Conservation (phyloP, 2,888 invertebrate species). For the Tetranychus piercei region DNA sequence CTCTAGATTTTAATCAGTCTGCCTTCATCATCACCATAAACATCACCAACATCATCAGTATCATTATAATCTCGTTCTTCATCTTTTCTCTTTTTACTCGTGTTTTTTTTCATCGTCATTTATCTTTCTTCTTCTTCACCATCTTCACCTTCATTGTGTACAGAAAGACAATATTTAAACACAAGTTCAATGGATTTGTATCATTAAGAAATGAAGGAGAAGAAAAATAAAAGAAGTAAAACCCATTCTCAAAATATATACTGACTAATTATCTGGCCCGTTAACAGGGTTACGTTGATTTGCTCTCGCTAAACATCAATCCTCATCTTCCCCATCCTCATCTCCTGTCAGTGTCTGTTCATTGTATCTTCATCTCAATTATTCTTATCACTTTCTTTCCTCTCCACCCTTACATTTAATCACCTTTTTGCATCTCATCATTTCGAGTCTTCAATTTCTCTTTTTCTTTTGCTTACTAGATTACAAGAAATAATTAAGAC, state of each 20-base stretch:
- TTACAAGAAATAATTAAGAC: too few relatives aligned
- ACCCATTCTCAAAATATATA: background rate
- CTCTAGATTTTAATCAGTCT: background rate
- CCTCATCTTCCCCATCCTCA: background rate
- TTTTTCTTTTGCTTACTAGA: too few relatives aligned
- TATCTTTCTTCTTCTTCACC: background rate
- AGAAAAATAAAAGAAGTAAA: background rate
- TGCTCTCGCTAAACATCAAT: background rate
- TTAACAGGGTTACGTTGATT: constrained; percentile 1
- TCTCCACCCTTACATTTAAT: background rate
- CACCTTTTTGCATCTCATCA: background rate
- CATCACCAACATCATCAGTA: background rate
- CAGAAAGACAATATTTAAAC: background rate
- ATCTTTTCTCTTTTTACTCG: too few relatives aligned
- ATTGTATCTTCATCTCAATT: background rate
- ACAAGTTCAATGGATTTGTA: background rate
- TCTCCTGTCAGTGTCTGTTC: background rate
- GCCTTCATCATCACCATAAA: background rate
- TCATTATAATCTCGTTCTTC: background rate
- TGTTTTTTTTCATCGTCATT: background rate
- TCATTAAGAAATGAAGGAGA: background rate
- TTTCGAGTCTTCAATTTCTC: background rate
- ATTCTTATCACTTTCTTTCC: background rate
- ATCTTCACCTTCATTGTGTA: too few relatives aligned
- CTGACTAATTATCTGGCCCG: background rate